Percentiles rank a stretch among this genome's conserved stretches.
Conservation (phyloP, 2,113 vertebrate species). For the Halcyon malimbica region DNA sequence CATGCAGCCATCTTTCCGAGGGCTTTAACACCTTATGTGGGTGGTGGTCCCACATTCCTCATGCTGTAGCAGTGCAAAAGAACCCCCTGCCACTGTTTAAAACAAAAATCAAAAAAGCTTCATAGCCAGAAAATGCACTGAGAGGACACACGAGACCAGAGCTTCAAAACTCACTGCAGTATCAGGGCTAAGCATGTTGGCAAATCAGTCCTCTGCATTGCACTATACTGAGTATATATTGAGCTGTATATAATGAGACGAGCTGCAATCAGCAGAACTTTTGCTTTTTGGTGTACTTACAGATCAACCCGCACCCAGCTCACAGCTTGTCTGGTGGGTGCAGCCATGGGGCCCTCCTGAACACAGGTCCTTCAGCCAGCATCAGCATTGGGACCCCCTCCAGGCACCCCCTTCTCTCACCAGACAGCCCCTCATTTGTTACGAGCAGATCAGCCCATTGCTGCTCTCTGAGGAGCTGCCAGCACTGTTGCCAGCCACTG, state of each 20-base stretch:
- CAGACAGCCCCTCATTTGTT: accelerated
- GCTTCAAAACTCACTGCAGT: not conserved
- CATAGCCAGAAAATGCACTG: not conserved
- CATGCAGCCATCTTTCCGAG: not conserved
- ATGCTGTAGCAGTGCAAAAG: not conserved
- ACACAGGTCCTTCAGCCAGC: not conserved
- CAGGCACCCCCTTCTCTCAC: not conserved
- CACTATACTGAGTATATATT: not conserved
- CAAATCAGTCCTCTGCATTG: not conserved
- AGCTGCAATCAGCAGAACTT: not conserved
- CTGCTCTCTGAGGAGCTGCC: not conserved
- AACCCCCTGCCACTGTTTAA: not conserved
- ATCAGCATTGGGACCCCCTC: not conserved
- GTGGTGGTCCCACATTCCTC: not conserved
- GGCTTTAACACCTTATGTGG: not conserved
- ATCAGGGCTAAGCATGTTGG: not conserved
- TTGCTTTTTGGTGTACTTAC: not conserved
- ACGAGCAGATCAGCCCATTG: accelerated
- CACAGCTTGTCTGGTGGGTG: not conserved
- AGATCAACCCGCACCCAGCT: not conserved
- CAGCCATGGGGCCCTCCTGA: not conserved
- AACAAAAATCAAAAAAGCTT: not conserved
- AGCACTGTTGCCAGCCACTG: not conserved
- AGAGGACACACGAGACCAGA: not conserved
- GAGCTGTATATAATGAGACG: not conserved